Evolutionary conservation across 2,888 invertebrate genomes (phyloP).

Genomic region (Synanthedon andrenaeformis): DNA sequence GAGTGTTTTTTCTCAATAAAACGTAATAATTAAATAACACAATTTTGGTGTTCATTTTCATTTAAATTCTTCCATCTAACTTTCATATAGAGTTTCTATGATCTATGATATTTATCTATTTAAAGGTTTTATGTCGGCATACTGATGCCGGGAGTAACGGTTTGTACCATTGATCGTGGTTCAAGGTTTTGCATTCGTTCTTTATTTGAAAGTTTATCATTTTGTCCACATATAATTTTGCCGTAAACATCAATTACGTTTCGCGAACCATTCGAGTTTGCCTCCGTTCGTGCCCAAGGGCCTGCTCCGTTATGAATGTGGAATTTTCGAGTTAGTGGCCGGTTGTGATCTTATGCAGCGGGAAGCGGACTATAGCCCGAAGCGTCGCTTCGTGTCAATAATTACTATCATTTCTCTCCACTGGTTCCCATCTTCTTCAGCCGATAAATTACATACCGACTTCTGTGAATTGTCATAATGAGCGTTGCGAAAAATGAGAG

Average conservation of each 20-base stretch:
- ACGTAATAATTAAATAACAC: too few relatives aligned
- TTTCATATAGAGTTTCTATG: too few relatives aligned
- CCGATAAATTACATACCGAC: slow-evolving; percentile 49
- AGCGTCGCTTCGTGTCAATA: slow-evolving; percentile 60
- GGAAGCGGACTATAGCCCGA: slow-evolving; percentile 34
- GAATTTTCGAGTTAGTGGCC: slow-evolving; percentile 61
- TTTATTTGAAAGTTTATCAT: slow-evolving; percentile 19
- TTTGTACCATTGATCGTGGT: too few relatives aligned
- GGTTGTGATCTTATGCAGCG: slow-evolving; percentile 49
- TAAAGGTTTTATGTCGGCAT: too few relatives aligned
- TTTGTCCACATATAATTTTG: slow-evolving; percentile 31
- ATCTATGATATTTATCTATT: too few relatives aligned
- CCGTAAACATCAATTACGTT: slow-evolving; percentile 35
- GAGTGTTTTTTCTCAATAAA: too few relatives aligned
- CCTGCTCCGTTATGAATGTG: slow-evolving; percentile 53
- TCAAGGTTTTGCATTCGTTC: slow-evolving; percentile 9
- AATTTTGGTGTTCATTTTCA: too few relatives aligned
- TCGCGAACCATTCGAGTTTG: slow-evolving; percentile 22
- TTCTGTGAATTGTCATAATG: slow-evolving; percentile 61
- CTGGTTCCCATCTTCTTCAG: slow-evolving; percentile 48
- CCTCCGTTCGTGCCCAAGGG: slow-evolving; percentile 34
- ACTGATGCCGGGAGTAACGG: too few relatives aligned
- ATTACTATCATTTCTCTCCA: slow-evolving; percentile 58
- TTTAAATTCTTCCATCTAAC: too few relatives aligned
- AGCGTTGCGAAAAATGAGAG: slow-evolving; percentile 37